phyloP scores from a whole-genome alignment of 2,888 invertebrate genomes.

The Cheilosia scutellata region DNA sequence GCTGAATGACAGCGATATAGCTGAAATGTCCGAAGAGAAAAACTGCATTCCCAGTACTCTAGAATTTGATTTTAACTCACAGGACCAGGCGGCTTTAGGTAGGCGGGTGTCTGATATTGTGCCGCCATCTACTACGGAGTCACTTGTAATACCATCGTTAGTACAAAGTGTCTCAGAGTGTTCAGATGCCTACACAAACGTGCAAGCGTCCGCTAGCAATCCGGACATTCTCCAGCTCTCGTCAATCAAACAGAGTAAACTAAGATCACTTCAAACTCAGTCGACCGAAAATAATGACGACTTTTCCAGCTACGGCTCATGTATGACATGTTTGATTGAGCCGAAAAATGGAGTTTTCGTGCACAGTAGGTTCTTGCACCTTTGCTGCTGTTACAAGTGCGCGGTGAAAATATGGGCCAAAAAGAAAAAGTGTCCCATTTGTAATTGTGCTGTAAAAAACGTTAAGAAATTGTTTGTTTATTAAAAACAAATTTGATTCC shows the following conservation, averaged over 20 bases:
- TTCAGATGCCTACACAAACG: conserved; percentile 57
- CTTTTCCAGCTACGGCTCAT: conserved; percentile 79
- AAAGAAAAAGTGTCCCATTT: conserved; percentile 88
- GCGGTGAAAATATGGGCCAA: conserved; percentile 88
- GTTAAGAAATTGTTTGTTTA: conserved; percentile 86
- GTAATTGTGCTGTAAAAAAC: conserved; percentile 88
- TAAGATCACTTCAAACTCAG: conserved; percentile 31
- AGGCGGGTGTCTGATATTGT: conserved; percentile 38
- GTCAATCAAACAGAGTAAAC: conserved; percentile 26
- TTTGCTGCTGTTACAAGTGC: conserved; percentile 90
- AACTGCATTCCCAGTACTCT: conserved; percentile 25
- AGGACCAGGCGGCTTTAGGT: conserved; percentile 26
- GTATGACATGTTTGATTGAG: conserved; percentile 87
- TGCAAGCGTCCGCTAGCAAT: conserved; percentile 32
- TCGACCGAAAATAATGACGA: conserved; percentile 26
- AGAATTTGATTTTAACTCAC: conserved; percentile 41
- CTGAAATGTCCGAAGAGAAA: conserved; percentile 43
- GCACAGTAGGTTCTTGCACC: conserved; percentile 88
- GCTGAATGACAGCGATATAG: conserved; percentile 61
- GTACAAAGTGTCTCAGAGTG: conserved; percentile 54
- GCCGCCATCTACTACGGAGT: conserved; percentile 10
- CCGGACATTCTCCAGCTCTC: conserved; percentile 22
- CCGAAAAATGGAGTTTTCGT: conserved; percentile 89
- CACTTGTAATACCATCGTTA: conserved; percentile 35
- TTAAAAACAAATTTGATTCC: conserved; percentile 50